Base-by-base conservation (phyloP, 2,797 vertebrate genomes). In the Mormyrops boulengeri region DNA sequence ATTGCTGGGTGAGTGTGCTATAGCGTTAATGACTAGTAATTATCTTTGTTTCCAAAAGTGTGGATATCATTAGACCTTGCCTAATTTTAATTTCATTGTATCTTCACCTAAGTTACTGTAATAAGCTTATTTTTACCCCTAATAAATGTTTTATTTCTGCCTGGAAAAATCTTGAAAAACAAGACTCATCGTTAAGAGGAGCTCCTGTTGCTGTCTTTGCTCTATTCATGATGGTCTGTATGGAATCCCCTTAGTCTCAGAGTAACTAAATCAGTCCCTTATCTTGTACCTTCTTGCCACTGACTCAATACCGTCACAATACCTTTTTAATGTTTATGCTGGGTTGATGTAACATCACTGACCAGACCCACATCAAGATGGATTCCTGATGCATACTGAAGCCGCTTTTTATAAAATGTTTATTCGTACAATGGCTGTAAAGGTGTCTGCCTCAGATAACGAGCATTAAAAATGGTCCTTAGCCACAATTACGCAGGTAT, bases 221-320 rank as follows among this genome's bases (percentile, higher is more conserved):
- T 11, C 7, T 12, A 22, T n/a, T 85, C n/a, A 5, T 22, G 22
- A 14, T 5, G 41, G 9, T 3, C n/a, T 3, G 0, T 84, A 19
- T 22, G 88, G 73, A 89, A 90, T 89, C 60, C 87, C 22, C 86
- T 41, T 44, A 90, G 66, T 41, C 89, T 11, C 57, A 85, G 57
- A 30, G 22, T 86, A 44, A 44, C 50, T 60, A 85, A 85, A 85
- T 50, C 82, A 50, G 8, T 50, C 11, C 22, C 82, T 47, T 80
- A 84, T 60, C 80, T 41, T 85, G 53, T 89, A 60, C 77, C 88
- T 53, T 57, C 77, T 19, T 62, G 47, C 34, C 38, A 8, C 6
- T 34, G 41, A 50, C 41, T 55, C 4, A 53, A 6, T 66, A 66
- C 2, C 3, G 4, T 84, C 77, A 88, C n/a, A 88, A 50, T 50